A percentile compares a stretch with the other conserved stretches of the same genome.
Conservation (phyloP, 2,888 invertebrate genomes). For the Onthophagus sagittarius region DNA sequence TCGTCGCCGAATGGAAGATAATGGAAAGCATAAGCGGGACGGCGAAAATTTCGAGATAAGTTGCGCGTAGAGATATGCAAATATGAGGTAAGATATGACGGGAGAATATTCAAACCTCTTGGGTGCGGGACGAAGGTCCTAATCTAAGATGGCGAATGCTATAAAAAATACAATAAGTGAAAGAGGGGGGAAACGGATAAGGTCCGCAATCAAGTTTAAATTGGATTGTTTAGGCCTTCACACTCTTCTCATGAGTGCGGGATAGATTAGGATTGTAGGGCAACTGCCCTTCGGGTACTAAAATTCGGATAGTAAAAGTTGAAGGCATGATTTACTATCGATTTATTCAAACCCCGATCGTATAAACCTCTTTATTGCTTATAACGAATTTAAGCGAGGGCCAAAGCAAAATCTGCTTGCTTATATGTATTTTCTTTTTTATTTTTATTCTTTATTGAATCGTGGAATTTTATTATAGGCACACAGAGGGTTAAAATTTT, state of each 20-base stretch:
- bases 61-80: conserved; percentile 43
- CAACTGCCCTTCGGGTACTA: conserved; percentile 40
- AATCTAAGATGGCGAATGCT: conserved; percentile 41
- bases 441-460: conserved; percentile 16
- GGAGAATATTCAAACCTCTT: conserved; percentile 37
- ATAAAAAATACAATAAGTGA: conserved; percentile 44
- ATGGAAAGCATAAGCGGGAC: conserved; percentile 30
- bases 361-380: conserved; percentile 41
- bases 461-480: conserved; percentile 3
- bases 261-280: conserved; percentile 40
- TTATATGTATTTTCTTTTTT: conserved; percentile 29
- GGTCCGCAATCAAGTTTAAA: conserved; percentile 36
- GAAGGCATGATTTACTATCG: conserved; percentile 14
- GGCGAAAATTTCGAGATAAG: conserved; percentile 39
- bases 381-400: conserved; percentile 42
- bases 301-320: conserved; percentile 30
- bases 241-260: conserved; percentile 35
- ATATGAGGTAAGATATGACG: conserved; percentile 44
- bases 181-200: conserved; percentile 26
- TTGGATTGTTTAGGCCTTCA: conserved; percentile 39
- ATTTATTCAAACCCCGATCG: conserved; percentile 39
- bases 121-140: conserved; percentile 38
- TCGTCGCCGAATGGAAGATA: neutral
- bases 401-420: neutral
- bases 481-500: neutral